These are phyloP conservation scores for Trichoplusia ni DNA, from an alignment of 1,140 invertebrate species.

Conservation along the genomic window DNA sequence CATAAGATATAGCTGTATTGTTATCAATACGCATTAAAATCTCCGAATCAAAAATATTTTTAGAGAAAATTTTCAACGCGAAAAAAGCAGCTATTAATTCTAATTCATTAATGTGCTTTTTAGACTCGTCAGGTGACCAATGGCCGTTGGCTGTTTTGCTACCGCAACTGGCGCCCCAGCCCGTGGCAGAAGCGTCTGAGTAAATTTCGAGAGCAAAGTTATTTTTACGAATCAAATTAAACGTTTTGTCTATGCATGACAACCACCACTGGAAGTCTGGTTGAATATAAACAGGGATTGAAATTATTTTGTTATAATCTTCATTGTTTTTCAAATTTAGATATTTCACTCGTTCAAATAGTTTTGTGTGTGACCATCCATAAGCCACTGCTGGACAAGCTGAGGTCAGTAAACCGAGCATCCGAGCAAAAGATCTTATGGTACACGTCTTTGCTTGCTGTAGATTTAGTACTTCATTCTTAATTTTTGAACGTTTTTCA, in stretches of 20 bases:
- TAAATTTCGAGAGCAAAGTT: conserved; percentile 54
- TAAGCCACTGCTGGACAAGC: conserved; percentile 27
- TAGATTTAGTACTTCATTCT: conserved; percentile 1
- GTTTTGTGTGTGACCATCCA: conserved; percentile 32
- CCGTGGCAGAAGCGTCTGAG: conserved; percentile 58
- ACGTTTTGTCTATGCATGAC: conserved; percentile 36
- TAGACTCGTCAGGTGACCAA: conserved; percentile 46
- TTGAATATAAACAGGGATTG: conserved; percentile 2
- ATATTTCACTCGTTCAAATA: conserved; percentile 21
- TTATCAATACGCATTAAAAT: conserved; percentile 57
- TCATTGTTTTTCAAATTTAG: conserved; percentile 16
- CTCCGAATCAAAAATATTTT: conserved; percentile 39
- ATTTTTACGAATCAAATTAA: conserved; percentile 20
- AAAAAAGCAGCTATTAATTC: conserved; percentile 57
- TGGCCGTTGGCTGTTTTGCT: conserved; percentile 33
- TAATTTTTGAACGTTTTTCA: conserved; percentile 15
- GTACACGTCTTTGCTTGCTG: conserved; percentile 3
- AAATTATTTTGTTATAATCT: conserved; percentile 22
- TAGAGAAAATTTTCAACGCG: conserved; percentile 57
- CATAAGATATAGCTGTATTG: conserved; percentile 24
- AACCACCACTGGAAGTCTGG: conserved; percentile 54
- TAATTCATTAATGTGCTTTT: conserved; percentile 61
- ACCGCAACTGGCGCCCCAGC: conserved; percentile 54
- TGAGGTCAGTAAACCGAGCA: conserved; percentile 26
- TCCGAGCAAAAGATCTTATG: conserved; percentile 22